These are phyloP conservation scores for Ommatoiulus sabulosus DNA, from an alignment of 2,888 invertebrate genomes.

Conservation along the genomic window DNA sequence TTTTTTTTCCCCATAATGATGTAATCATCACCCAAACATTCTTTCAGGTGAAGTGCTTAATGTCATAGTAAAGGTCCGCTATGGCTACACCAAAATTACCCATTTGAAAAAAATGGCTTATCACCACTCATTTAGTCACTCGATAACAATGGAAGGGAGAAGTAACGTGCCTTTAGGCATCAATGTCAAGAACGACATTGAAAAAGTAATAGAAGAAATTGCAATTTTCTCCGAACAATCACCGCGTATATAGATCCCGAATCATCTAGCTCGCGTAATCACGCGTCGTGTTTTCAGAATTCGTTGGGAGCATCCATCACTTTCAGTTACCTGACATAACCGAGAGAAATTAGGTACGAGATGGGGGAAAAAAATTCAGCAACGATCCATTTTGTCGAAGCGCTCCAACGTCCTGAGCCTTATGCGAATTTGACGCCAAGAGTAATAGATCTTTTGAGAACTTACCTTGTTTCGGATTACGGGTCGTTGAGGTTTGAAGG, in stretches of 20 bases:
- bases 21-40: too few species aligned
- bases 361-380: neutral
- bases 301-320: slow-evolving; percentile 1
- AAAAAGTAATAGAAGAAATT: too few species aligned
- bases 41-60: too few species aligned
- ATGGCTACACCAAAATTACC: too few species aligned
- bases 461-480: slow-evolving; percentile 8
- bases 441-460: neutral
- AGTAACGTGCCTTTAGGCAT: too few species aligned
- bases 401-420: neutral
- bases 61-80: too few species aligned
- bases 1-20: too few species aligned
- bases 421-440: neutral
- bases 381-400: neutral
- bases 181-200: too few species aligned
- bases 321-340: slow-evolving; percentile 1
- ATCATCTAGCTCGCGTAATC: neutral
- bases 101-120: too few species aligned
- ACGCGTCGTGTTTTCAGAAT: neutral
- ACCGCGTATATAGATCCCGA: neutral
- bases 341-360: neutral
- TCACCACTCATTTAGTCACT: too few species aligned
- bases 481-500: neutral
- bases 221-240: neutral
- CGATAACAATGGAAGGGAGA: too few species aligned